These are phyloP conservation scores for Dendrolimus pini DNA, from an alignment of 2,888 invertebrate species.

Conservation along the genomic window DNA sequence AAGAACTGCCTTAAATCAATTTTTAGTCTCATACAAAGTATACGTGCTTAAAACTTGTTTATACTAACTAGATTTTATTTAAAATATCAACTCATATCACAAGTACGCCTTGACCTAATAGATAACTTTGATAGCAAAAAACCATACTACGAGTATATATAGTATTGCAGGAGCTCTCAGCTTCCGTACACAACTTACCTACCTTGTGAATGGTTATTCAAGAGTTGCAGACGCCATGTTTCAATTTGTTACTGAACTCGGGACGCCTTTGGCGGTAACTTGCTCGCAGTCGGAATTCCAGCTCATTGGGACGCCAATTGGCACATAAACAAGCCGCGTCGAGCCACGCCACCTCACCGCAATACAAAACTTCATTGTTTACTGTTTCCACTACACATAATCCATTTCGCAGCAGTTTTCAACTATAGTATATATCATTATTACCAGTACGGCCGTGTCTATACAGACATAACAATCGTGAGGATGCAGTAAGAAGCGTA, in stretches of 20 bases:
- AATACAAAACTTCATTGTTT: conserved; percentile 54
- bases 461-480: no score
- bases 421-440: no score
- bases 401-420: conserved; percentile 13
- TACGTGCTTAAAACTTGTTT: no score
- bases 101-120: no score
- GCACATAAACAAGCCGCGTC: conserved; percentile 61
- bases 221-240: conserved; percentile 47
- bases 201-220: conserved; percentile 67
- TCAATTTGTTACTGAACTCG: conserved; percentile 60
- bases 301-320: conserved; percentile 64
- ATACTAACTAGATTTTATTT: no score
- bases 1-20: no score
- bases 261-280: conserved; percentile 53
- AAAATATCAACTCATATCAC: no score
- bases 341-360: conserved; percentile 41
- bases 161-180: conserved; percentile 25
- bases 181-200: conserved; percentile 39
- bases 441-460: no score
- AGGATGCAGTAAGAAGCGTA: no score
- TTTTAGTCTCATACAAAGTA: no score
- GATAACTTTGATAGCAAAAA: no score
- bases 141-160: no score
- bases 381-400: conserved; percentile 47
- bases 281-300: conserved; percentile 40